phyloP scores from a whole-genome alignment of 2,797 vertebrate genomes.

The Petrocephalus schoutedeni region DNA sequence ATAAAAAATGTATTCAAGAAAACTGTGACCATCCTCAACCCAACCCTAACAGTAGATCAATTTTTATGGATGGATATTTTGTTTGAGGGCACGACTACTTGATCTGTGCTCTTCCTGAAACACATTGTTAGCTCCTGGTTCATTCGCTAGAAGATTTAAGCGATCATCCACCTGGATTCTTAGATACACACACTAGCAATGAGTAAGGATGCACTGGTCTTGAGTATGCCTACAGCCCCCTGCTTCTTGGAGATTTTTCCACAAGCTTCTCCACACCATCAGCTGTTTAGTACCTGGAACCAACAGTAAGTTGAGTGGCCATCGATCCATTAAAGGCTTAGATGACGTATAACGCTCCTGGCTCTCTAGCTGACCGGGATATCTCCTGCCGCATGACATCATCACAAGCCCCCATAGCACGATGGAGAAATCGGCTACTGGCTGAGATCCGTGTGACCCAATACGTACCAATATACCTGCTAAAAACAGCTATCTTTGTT shows the following conservation, averaged over 20 bases:
- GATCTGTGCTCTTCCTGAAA: not conserved
- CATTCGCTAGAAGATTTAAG: not conserved
- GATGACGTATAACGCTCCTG: not conserved
- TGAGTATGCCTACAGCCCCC: not conserved
- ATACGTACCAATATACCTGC: not conserved
- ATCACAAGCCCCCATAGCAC: not conserved
- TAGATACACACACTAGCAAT: not conserved
- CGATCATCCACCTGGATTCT: not conserved
- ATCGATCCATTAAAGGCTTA: not conserved
- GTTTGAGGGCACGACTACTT: not conserved
- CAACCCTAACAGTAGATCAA: not conserved
- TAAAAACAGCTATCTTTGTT: not conserved
- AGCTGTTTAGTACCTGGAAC: conserved; percentile 9
- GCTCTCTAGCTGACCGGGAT: not conserved
- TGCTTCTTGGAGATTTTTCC: not conserved
- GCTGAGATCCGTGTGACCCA: not conserved
- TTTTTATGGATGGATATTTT: not conserved
- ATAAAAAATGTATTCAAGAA: not conserved
- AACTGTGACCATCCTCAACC: not conserved
- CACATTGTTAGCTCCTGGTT: not conserved
- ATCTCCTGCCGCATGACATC: not conserved
- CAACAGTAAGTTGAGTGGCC: not conserved
- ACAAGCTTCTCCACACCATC: not conserved
- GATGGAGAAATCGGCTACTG: not conserved
- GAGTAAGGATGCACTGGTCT: not conserved